A percentile compares a stretch with the other conserved stretches of the same genome.
These are phyloP conservation scores for Eunapius fragilis DNA, from an alignment of 37 sponge, comb jelly and placozoan genomes.

Conservation along the genomic window DNA sequence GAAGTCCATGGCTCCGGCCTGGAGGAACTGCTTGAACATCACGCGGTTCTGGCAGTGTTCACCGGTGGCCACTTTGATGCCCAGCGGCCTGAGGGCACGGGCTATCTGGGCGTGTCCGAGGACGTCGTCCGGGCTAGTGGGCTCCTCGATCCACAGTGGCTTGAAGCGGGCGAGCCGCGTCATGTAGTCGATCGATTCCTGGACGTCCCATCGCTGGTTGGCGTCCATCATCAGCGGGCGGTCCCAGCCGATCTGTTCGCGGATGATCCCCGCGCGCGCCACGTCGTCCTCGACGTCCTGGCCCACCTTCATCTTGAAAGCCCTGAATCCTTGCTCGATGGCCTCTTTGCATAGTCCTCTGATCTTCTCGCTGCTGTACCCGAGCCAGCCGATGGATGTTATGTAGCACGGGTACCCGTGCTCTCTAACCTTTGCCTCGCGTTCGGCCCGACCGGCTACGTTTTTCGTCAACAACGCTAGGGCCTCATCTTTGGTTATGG, in stretches of 20 bases:
- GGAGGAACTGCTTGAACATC: conserved; percentile 93
- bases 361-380: conserved; percentile 80
- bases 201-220: conserved; percentile 86
- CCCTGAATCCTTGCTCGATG: conserved; percentile 62
- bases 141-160: conserved; percentile 92
- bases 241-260: conserved; percentile 77
- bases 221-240: conserved; percentile 80
- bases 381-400: conserved; percentile 89
- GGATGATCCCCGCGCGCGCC: conserved; percentile 62
- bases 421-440: conserved; percentile 42
- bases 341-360: conserved; percentile 49
- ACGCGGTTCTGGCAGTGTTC: conserved; percentile 85
- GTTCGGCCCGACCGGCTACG: conserved; percentile 18
- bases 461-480: conserved; percentile 50
- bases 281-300: conserved; percentile 66
- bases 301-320: conserved; percentile 93
- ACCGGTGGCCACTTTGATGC: conserved; percentile 87
- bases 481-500: conserved; percentile 72
- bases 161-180: conserved; percentile 65
- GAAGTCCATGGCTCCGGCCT: conserved; percentile 81
- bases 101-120: conserved; percentile 78
- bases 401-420: conserved; percentile 83
- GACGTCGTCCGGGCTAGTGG: conserved; percentile 89
- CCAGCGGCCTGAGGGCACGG: conserved; percentile 35
- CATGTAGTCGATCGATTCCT: conserved; percentile 75